Percentiles rank a stretch among this genome's conserved stretches.
These are phyloP conservation scores for Harpalus rubripes DNA, from an alignment of 2,888 invertebrate species.

Conservation along the genomic window DNA sequence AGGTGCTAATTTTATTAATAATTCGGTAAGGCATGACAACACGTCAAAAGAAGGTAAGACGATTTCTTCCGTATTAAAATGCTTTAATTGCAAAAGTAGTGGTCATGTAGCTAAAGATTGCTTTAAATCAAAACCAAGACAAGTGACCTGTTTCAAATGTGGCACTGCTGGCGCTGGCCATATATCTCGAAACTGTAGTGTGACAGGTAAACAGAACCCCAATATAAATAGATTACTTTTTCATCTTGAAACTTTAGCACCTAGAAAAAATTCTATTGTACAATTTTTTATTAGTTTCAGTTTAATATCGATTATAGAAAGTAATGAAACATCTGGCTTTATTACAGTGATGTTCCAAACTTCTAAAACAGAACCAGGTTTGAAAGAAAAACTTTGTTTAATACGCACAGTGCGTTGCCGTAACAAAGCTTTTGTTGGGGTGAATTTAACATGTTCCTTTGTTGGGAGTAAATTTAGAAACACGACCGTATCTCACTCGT, in stretches of 20 bases:
- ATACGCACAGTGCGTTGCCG: constrained; percentile 12
- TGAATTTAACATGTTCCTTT: constrained; percentile 36
- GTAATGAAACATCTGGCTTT: constrained; percentile 36
- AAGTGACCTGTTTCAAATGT: too few species aligned
- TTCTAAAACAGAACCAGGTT: constrained; percentile 19
- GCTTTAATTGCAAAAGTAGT: too few species aligned
- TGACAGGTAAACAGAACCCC: too few species aligned
- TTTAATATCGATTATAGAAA: constrained; percentile 29
- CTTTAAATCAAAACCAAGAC: too few species aligned
- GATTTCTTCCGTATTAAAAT: too few species aligned
- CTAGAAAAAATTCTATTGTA: constrained; percentile 5
- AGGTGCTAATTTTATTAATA: too few species aligned
- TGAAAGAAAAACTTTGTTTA: constrained; percentile 32
- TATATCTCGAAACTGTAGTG: too few species aligned
- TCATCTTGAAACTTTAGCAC: constrained; percentile 8
- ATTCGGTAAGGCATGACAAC: too few species aligned
- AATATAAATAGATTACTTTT: neutral
- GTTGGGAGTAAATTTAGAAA: constrained; percentile 21
- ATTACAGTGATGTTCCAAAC: constrained; percentile 17
- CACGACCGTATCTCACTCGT: neutral
- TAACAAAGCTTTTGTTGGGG: constrained; percentile 31
- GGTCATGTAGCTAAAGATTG: too few species aligned
- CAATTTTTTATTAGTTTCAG: constrained; percentile 36
- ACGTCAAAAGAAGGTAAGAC: too few species aligned
- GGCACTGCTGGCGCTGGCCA: too few species aligned